phyloP scores from a whole-genome alignment of 2,797 vertebrate genomes.

The Huso huso region DNA sequence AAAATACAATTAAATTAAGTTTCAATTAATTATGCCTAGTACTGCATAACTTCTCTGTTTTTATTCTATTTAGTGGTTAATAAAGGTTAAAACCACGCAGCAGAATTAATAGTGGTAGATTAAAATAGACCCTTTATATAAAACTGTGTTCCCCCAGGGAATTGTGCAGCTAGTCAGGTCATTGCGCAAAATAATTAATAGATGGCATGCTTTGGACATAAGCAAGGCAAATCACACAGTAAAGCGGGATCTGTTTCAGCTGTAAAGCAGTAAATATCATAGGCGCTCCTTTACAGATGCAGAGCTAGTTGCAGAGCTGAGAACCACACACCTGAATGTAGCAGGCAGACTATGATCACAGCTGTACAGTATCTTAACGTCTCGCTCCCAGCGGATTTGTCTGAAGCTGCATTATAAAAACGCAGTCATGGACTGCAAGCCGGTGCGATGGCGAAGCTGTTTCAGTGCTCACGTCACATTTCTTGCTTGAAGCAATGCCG shows the following conservation, averaged over 20 bases:
- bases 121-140: no score
- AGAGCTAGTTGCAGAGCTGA: not conserved
- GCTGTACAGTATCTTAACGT: not conserved
- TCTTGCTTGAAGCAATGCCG: not conserved
- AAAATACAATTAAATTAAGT: no score
- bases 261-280: not conserved
- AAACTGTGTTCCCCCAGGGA: no score
- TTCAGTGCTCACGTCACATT: not conserved
- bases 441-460: not conserved
- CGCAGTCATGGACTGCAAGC: not conserved
- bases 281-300: not conserved
- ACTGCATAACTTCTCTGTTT: no score
- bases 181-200: no score
- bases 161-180: no score
- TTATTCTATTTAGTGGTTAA: no score
- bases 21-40: no score
- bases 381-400: not conserved
- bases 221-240: no score
- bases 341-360: not conserved
- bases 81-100: no score
- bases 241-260: not conserved
- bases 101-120: no score
- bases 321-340: not conserved
- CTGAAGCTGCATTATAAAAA: not conserved
- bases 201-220: no score